Conservation (phyloP, 2,113 vertebrate genomes). For the Phocoena sinus region DNA sequence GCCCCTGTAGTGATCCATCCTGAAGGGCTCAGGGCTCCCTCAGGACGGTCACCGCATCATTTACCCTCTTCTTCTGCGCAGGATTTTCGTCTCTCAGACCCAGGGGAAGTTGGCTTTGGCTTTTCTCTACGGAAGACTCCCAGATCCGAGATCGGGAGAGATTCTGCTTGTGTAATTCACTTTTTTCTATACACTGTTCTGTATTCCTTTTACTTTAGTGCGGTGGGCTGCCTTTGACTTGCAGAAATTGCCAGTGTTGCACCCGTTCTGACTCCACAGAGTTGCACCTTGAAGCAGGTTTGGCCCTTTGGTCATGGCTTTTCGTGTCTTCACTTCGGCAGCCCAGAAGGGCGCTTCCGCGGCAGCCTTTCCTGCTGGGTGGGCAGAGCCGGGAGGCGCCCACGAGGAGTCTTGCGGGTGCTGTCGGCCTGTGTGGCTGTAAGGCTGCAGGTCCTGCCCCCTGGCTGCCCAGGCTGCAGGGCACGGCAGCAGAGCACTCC, state of each 20-base stretch:
- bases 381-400: not conserved
- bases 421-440: rapidly evolving
- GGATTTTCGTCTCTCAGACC: not conserved
- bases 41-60: not conserved
- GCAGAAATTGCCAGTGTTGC: not conserved
- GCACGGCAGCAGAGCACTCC: not conserved
- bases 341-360: too few species aligned
- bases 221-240: not conserved
- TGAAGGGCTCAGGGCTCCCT: not conserved
- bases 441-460: not conserved
- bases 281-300: not conserved
- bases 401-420: rapidly evolving
- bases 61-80: not conserved
- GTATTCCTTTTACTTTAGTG: not conserved
- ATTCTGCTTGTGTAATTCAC: not conserved
- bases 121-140: not conserved
- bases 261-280: not conserved
- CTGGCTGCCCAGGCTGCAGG: not conserved
- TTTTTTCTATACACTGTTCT: not conserved
- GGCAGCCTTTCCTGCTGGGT: not conserved
- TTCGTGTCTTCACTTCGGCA: not conserved
- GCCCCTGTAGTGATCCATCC: not conserved
- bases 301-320: not conserved
- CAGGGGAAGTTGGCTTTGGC: not conserved
- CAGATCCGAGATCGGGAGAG: not conserved